Evolutionary conservation across 2,113 vertebrate genomes (phyloP).

Genomic region (Sylvilagus bachmani): DNA sequence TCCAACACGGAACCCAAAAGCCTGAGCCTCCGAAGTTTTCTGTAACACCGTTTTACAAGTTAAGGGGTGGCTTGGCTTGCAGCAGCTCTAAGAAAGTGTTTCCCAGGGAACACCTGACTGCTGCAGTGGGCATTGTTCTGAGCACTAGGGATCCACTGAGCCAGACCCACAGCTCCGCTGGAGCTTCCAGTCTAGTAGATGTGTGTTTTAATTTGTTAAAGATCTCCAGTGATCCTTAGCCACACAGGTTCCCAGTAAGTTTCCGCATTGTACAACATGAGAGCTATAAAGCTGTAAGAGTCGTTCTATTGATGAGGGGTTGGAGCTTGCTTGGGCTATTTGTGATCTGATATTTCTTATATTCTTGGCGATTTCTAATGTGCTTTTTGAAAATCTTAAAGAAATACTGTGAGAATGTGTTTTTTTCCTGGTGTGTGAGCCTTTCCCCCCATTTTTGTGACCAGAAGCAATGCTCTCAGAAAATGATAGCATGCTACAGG

Average conservation of each 20-base stretch:
- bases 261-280: not conserved
- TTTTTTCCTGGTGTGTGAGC: not conserved
- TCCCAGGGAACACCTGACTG: not conserved
- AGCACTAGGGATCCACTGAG: not conserved
- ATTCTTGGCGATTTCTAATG: not conserved
- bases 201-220: not conserved
- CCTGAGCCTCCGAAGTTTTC: not conserved
- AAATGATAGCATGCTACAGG: not conserved
- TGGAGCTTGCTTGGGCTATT: not conserved
- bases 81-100: not conserved
- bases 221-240: not conserved
- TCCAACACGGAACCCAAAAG: not conserved
- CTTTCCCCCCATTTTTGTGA: not conserved
- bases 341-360: not conserved
- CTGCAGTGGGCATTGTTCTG: not conserved
- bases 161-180: not conserved
- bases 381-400: slow-evolving; percentile 24
- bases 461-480: not conserved
- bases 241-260: not conserved
- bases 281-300: not conserved
- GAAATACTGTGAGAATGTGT: not conserved
- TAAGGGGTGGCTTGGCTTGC: not conserved
- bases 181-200: not conserved
- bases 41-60: not conserved
- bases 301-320: not conserved